Conservation (phyloP, 2,888 invertebrate species). For the Spilarctia lutea region DNA sequence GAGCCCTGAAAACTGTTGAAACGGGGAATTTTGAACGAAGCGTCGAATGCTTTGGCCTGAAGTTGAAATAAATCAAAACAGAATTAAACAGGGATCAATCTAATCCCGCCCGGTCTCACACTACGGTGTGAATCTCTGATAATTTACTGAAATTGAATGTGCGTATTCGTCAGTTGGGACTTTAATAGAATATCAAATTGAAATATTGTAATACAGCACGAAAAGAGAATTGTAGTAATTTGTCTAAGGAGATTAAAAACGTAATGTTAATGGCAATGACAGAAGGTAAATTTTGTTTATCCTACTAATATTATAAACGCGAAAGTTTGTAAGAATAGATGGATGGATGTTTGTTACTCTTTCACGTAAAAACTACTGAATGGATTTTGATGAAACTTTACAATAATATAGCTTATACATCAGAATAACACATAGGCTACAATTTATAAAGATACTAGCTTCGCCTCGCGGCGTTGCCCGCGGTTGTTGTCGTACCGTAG, state of each 20-base stretch:
- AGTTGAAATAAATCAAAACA: constrained; percentile 47
- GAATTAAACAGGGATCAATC: constrained; percentile 44
- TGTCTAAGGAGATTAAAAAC: not conserved
- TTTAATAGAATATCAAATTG: constrained; percentile 21
- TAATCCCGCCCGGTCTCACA: constrained; percentile 33
- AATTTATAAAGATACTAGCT: too few relatives aligned
- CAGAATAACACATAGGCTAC: too few relatives aligned
- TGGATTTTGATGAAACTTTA: too few relatives aligned
- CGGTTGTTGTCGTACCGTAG: too few relatives aligned
- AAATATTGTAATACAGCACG: not conserved
- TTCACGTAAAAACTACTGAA: too few relatives aligned
- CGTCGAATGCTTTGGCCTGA: constrained; percentile 7
- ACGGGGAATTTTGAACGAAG: not conserved
- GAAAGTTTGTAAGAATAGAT: too few relatives aligned
- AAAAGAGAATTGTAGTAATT: constrained; percentile 20
- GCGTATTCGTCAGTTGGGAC: constrained; percentile 24
- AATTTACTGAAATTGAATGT: constrained; percentile 35
- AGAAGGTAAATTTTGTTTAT: not conserved
- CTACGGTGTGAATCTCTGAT: constrained; percentile 29
- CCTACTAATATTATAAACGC: too few relatives aligned
- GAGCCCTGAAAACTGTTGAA: constrained; percentile 8
- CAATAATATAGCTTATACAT: too few relatives aligned
- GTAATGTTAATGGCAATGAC: not conserved
- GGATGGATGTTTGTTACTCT: too few relatives aligned
- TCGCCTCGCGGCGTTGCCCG: too few relatives aligned